Conservation (phyloP, 2,797 vertebrate genomes). For the Enteromius thamalakanensis region DNA sequence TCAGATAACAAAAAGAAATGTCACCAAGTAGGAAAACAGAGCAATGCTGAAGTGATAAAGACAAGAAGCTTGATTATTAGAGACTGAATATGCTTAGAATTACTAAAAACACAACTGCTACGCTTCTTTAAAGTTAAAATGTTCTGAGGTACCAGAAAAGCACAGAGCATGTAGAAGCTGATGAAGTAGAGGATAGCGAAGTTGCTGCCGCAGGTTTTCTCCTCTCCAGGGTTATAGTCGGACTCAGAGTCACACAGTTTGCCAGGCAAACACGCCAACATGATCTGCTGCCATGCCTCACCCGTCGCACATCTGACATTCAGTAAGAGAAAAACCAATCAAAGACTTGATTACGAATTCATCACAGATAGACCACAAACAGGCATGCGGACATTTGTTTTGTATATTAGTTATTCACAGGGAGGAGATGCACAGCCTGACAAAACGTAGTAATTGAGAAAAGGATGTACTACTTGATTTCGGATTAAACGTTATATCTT, state of each 20-base stretch:
- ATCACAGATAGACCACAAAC: not conserved
- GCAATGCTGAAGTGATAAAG: too few species aligned
- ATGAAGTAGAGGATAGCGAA: constrained; percentile 98
- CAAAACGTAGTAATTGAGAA: not conserved
- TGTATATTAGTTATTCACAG: not conserved
- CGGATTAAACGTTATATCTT: not conserved
- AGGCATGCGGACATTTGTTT: not conserved
- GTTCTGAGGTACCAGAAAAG: constrained; percentile 86
- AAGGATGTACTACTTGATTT: not conserved
- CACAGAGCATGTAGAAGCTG: constrained; percentile 99
- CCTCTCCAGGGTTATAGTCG: constrained; percentile 89
- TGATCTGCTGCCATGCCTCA: constrained; percentile 98
- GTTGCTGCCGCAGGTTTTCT: constrained; percentile 91
- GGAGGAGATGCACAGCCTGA: not conserved
- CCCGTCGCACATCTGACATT: constrained; percentile 91
- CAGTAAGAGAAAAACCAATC: not conserved
- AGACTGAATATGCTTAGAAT: not conserved
- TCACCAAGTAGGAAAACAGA: not conserved
- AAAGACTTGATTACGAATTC: not conserved
- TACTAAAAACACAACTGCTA: not conserved
- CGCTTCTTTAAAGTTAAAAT: not conserved
- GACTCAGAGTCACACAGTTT: constrained; percentile 94
- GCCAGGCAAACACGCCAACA: constrained; percentile 94
- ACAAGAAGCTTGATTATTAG: not conserved
- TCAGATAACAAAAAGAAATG: not conserved